These are phyloP conservation scores for Mastomys coucha DNA, from an alignment of 2,113 vertebrate genomes.

Conservation along the genomic window DNA sequence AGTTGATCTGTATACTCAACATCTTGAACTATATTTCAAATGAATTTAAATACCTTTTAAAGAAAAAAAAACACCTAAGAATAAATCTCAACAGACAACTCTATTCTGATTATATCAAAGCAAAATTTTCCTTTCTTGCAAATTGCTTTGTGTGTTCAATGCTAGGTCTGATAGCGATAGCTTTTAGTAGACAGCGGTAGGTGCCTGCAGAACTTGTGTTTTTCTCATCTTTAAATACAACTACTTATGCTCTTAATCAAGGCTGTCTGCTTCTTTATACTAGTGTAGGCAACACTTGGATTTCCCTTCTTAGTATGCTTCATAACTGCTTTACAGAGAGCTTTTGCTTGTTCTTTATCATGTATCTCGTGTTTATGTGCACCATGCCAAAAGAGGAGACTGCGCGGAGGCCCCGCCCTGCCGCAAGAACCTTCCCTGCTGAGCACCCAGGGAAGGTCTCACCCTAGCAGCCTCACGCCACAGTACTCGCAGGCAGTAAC, in stretches of 20 bases:
- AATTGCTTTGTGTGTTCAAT: slow-evolving; percentile 99
- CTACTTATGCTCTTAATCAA: slow-evolving; percentile 96
- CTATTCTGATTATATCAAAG: slow-evolving; percentile 99
- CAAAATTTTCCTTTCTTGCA: slow-evolving; percentile 99
- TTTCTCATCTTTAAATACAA: slow-evolving; percentile 98
- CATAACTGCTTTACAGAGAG: slow-evolving; percentile 98
- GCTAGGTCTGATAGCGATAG: slow-evolving; percentile 99
- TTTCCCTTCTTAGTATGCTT: slow-evolving; percentile 99
- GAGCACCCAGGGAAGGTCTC: slow-evolving; percentile 87
- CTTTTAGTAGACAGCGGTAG: slow-evolving; percentile 99
- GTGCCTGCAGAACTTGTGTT: slow-evolving; percentile 99
- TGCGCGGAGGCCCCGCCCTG: slow-evolving; percentile 85
- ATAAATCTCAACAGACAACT: slow-evolving; percentile 97
- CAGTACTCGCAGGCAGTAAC: slow-evolving; percentile 93
- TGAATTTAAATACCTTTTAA: slow-evolving; percentile 98
- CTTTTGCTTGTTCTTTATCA: slow-evolving; percentile 99
- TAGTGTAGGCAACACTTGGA: slow-evolving; percentile 95
- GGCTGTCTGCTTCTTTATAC: slow-evolving; percentile 96
- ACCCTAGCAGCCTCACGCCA: slow-evolving; percentile 93
- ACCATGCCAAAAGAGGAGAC: slow-evolving; percentile 96
- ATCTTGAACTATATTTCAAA: slow-evolving; percentile 98
- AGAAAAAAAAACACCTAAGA: slow-evolving; percentile 94
- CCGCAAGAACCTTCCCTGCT: slow-evolving; percentile 82
- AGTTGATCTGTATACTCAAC: slow-evolving; percentile 99
- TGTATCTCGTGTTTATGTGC: slow-evolving; percentile 99